phyloP scores from a whole-genome alignment of 2,113 vertebrate species.

The Procapra przewalskii region DNA sequence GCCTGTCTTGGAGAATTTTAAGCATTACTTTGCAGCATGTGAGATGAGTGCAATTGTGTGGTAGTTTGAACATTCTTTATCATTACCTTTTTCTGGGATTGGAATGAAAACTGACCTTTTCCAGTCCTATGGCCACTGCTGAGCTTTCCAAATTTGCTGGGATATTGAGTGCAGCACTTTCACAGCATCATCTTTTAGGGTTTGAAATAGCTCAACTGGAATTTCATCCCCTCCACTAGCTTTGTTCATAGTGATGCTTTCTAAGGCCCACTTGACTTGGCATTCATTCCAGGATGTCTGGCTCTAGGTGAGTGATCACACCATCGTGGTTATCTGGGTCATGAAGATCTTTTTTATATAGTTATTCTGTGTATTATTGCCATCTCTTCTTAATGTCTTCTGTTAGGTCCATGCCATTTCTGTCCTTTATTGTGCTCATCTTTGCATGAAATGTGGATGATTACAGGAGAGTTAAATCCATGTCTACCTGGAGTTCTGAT shows the following conservation, averaged over 20 bases:
- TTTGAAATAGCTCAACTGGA: neutral
- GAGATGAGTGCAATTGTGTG: neutral
- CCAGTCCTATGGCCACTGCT: neutral
- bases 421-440: neutral
- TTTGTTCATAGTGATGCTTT: neutral
- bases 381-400: neutral
- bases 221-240: neutral
- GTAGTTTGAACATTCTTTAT: neutral
- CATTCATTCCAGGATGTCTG: neutral
- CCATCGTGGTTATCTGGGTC: neutral
- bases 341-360: neutral
- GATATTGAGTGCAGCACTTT: neutral
- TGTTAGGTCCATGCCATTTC: neutral
- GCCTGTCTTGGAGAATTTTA: neutral
- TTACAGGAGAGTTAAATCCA: neutral
- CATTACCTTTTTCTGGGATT: neutral
- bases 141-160: neutral
- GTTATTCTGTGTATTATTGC: neutral
- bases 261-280: neutral
- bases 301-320: neutral
- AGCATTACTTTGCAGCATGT: accelerated
- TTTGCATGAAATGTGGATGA: neutral
- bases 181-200: neutral
- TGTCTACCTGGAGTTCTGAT: neutral
- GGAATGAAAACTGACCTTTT: neutral